Evolutionary conservation across 2,888 invertebrate species (phyloP), one percentile per base, ranked within the genome.

Genomic region (Melinopterus prodromus): DNA sequence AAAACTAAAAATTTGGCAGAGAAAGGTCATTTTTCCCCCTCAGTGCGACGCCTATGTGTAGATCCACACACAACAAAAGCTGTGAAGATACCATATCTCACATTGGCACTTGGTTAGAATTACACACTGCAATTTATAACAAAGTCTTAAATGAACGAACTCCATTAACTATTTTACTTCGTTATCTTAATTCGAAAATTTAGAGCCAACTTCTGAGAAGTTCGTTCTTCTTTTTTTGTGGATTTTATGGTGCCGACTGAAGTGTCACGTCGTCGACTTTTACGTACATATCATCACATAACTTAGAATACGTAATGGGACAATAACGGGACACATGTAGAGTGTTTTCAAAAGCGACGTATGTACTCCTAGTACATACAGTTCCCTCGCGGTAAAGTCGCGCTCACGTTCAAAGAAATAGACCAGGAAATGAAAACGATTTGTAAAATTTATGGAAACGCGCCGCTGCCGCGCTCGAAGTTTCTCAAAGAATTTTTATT

Each of bases 361-460:
- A 53, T 6, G 53, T 53, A 53, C 12, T 53, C 53, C 53, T 26
- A 26, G 26, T 26, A 26, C 53, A 53, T 53, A 3, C 53, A 53
- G 53, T 53, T 53, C 53, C 53, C 5, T 53, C 12, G 9, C 53
- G 7, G 7, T 12, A 53, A 53, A 53, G 26, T 26, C 26, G 26
- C 26, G 26, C 53, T 2, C 12, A 12, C 2, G 53, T 53, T 53
- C 53, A 53, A 53, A 53, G 53, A 53, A 53, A 53, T 53, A 53
- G 53, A 53, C 53, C 53, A 53, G 53, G 53, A 53, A 53, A 53
- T 53, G 53, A 53, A 53, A 53, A 53, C 53, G 53, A 53, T 53
- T 53, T 53, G 53, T 53, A 53, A 53, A 53, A 12, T 53, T 53
- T 53, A 53, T 53, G 53, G 53, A 53, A 6, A 53, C 53, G 53